Percentiles rank a stretch among this genome's conserved stretches.
Conservation (phyloP, 2,797 vertebrate species). For the Chiroxiphia lanceolata region DNA sequence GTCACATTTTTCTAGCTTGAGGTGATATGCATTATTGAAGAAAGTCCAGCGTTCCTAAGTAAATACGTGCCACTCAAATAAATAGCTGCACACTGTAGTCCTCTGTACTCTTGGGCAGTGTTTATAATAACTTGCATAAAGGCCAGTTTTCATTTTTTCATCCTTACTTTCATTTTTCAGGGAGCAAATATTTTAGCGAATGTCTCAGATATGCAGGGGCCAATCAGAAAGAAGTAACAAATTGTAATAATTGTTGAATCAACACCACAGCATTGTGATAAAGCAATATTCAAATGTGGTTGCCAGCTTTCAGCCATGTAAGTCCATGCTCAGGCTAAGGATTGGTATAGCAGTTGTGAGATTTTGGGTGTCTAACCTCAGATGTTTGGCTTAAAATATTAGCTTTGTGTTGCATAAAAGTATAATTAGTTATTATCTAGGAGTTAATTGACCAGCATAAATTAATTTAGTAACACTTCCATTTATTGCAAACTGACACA, state of each 20-base stretch:
- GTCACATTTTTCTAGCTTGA: constrained; percentile 13
- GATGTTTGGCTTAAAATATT: neutral
- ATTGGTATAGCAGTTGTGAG: neutral
- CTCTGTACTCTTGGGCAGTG: neutral
- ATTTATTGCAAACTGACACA: constrained; percentile 33
- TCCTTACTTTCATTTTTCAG: neutral
- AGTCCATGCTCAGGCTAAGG: neutral
- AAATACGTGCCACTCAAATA: constrained; percentile 23
- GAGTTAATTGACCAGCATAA: constrained; percentile 35
- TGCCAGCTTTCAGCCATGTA: neutral
- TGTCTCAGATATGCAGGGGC: neutral
- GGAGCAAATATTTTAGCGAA: neutral
- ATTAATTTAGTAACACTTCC: constrained; percentile 11
- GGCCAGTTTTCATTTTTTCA: neutral
- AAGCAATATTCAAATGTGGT: neutral
- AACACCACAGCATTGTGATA: neutral
- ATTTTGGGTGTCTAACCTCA: neutral
- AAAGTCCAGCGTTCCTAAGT: neutral
- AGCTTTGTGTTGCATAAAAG: neutral
- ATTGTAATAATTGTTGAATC: neutral
- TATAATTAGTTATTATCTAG: neutral
- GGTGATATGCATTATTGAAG: constrained; percentile 53
- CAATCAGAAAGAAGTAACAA: neutral
- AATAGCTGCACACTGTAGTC: neutral
- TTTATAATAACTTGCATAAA: neutral